Percentiles rank a stretch among this genome's conserved stretches.
phyloP scores from a whole-genome alignment of 2,113 vertebrate genomes.

The Phylloscopus trochiloides region DNA sequence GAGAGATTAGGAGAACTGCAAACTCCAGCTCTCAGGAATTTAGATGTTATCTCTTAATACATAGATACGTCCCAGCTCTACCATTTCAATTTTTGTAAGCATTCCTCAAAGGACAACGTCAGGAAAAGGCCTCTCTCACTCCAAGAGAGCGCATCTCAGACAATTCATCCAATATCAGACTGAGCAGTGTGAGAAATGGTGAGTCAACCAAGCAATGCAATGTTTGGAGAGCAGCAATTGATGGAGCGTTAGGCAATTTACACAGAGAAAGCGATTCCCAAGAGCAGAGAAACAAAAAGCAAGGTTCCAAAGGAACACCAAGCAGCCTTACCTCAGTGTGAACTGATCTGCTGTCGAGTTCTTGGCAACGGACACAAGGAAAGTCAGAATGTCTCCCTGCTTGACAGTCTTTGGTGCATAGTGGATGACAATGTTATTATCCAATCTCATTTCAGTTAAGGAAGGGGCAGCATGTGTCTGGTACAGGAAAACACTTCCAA shows the following conservation, averaged over 20 bases:
- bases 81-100: not conserved
- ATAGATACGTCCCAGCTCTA: not conserved
- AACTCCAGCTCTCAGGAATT: not conserved
- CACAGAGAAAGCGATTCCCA: not conserved
- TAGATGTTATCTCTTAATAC: not conserved
- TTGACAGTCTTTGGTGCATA: conserved; percentile 79
- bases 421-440: conserved; percentile 80
- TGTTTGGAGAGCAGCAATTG: not conserved
- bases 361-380: conserved; percentile 81
- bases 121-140: not conserved
- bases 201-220: not conserved
- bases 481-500: conserved; percentile 87
- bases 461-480: conserved; percentile 75
- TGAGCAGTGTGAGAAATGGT: not conserved
- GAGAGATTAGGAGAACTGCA: not conserved
- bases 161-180: not conserved
- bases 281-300: not conserved
- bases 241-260: not conserved
- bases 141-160: not conserved
- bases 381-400: conserved; percentile 84
- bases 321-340: conserved; percentile 84
- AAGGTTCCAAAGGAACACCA: too few species aligned
- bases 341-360: conserved; percentile 84
- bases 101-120: not conserved
- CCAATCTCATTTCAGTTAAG: conserved; percentile 81